Evolutionary conservation across 1,140 invertebrate species (phyloP).

Genomic region (Chymomyza costata): DNA sequence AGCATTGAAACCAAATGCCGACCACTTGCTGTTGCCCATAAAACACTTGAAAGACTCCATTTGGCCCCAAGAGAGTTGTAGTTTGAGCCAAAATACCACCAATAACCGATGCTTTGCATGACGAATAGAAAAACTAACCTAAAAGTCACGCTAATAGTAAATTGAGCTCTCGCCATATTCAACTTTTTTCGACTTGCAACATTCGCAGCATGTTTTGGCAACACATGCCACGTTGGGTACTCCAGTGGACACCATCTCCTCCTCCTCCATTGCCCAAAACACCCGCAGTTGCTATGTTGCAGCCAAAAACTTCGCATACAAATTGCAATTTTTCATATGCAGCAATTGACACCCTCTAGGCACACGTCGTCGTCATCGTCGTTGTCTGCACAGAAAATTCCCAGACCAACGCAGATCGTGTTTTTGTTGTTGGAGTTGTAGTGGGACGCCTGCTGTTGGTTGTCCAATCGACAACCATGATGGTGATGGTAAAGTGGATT

Average conservation of each 20-base stretch:
- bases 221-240: not conserved
- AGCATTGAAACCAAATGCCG: conserved; percentile 16
- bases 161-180: conserved; percentile 60
- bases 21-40: conserved; percentile 54
- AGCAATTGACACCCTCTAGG: conserved; percentile 72
- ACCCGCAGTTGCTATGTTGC: no score
- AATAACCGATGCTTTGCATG: conserved; percentile 68
- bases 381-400: conserved; percentile 48
- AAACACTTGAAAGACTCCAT: conserved; percentile 55
- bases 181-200: no score
- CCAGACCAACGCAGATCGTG: conserved; percentile 42
- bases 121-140: conserved; percentile 72
- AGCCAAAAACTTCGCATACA: conserved; percentile 44
- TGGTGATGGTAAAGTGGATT: conserved; percentile 73
- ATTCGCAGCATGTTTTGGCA: not conserved
- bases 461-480: conserved; percentile 30
- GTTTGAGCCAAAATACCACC: conserved; percentile 16
- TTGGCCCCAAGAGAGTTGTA: conserved; percentile 36
- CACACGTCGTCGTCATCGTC: conserved; percentile 55
- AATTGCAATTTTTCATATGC: conserved; percentile 68
- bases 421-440: conserved; percentile 23
- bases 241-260: no score
- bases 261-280: no score
- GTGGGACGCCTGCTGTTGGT: conserved; percentile 23
- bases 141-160: conserved; percentile 72